Evolutionary conservation across 1,140 invertebrate genomes (phyloP).

Genomic region (Phymastichus coffea): DNA sequence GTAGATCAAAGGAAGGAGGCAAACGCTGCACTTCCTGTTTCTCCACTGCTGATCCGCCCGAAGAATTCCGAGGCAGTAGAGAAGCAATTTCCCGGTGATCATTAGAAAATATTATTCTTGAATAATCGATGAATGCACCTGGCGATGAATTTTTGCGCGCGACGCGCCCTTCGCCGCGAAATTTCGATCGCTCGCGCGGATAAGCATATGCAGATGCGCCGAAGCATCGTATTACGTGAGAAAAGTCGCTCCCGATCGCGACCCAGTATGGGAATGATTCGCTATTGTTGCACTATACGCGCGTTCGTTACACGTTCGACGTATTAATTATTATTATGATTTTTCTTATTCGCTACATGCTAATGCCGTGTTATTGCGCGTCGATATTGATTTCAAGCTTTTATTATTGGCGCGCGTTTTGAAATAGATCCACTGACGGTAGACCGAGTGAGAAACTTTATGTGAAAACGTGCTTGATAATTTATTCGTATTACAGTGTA

Average conservation of each 20-base stretch:
- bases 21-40: conserved; percentile 14
- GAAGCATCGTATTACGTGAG: conserved; percentile 12
- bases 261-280: not conserved
- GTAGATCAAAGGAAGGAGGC: conserved; percentile 6
- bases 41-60: not conserved
- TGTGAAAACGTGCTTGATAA: too few relatives aligned
- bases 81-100: conserved; percentile 35
- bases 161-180: not conserved
- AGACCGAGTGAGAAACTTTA: too few relatives aligned
- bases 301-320: too few relatives aligned
- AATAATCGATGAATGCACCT: conserved; percentile 38
- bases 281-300: too few relatives aligned
- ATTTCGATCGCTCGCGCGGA: not conserved
- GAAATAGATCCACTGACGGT: too few relatives aligned
- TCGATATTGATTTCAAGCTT: too few relatives aligned
- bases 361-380: too few relatives aligned
- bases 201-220: not conserved
- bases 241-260: not conserved
- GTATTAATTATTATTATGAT: conserved; percentile 13
- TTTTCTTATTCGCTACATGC: too few relatives aligned
- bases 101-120: conserved; percentile 49
- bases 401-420: too few relatives aligned
- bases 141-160: not conserved
- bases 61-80: not conserved
- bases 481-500: too few relatives aligned